phyloP scores from a whole-genome alignment of 1,140 invertebrate species.

The Euborellia annulipes region DNA sequence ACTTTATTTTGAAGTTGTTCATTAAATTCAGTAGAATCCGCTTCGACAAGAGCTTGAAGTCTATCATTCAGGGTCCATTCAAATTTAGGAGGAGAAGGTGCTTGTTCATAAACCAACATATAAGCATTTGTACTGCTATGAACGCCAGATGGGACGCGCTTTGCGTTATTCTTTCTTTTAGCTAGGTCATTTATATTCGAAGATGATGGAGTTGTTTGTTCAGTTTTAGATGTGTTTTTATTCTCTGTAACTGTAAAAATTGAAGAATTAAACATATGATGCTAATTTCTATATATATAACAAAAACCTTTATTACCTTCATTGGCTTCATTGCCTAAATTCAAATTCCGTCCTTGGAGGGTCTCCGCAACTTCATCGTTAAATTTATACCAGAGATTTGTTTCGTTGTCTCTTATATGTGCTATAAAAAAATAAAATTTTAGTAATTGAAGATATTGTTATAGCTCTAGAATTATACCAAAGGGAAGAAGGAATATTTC shows the following conservation, averaged over 20 bases:
- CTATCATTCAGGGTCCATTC: constrained; percentile 1
- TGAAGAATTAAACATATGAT: constrained; percentile 1
- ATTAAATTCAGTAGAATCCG: not conserved
- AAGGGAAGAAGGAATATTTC: too few relatives aligned
- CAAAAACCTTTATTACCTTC: constrained; percentile 26
- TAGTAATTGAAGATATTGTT: too few relatives aligned
- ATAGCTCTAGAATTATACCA: too few relatives aligned
- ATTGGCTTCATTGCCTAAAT: constrained; percentile 33
- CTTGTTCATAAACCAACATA: constrained; percentile 31
- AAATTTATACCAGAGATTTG: constrained; percentile 46
- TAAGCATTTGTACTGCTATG: constrained; percentile 30
- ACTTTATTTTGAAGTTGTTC: not conserved
- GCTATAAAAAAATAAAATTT: constrained; percentile 28
- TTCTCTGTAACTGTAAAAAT: constrained; percentile 11
- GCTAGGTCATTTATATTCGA: constrained; percentile 23
- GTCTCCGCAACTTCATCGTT: constrained; percentile 52
- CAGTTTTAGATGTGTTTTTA: constrained; percentile 9
- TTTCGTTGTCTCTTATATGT: constrained; percentile 37
- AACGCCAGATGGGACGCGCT: constrained; percentile 56
- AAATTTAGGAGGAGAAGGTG: not conserved
- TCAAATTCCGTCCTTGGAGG: constrained; percentile 36
- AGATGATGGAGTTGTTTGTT: not conserved
- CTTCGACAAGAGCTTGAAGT: not conserved
- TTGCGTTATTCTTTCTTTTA: constrained; percentile 32
- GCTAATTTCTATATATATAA: too few relatives aligned